A percentile compares a stretch with the other conserved stretches of the same genome.
Conservation (phyloP, 2,113 vertebrate species). For the Monopterus albus region DNA sequence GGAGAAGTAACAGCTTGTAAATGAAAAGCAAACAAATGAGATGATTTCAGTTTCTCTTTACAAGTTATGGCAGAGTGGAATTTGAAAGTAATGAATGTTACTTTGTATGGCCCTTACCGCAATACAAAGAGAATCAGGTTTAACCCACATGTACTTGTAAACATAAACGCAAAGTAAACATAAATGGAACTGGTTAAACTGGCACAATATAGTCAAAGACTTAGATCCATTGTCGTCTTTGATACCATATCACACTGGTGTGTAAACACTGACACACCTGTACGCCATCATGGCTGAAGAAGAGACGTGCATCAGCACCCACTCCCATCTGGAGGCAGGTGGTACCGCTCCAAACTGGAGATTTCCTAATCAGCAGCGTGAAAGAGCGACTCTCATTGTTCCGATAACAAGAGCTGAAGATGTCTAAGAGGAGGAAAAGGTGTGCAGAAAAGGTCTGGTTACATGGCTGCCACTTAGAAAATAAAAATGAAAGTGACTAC, state of each 20-base stretch:
- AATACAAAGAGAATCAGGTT: background rate
- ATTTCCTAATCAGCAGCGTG: conserved; percentile 85
- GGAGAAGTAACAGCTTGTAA: background rate
- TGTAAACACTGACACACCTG: conserved; percentile 78
- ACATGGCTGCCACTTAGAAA: background rate
- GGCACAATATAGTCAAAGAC: background rate
- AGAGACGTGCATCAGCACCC: conserved; percentile 85
- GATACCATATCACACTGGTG: background rate
- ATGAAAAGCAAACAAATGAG: too few species aligned
- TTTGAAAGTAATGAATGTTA: background rate
- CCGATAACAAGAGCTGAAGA: conserved; percentile 87
- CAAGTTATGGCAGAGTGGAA: background rate
- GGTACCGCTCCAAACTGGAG: conserved; percentile 84
- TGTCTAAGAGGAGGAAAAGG: conserved; percentile 65
- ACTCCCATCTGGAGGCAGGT: conserved; percentile 90
- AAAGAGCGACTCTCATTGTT: conserved; percentile 85
- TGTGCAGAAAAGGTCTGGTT: background rate
- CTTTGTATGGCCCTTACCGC: too few species aligned
- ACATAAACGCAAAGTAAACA: background rate
- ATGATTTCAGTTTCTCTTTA: too few species aligned
- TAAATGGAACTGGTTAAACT: background rate
- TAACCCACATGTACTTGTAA: background rate
- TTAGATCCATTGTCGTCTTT: background rate
- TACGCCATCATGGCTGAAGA: conserved; percentile 92
- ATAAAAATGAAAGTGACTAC: background rate